Conservation (phyloP, 1,140 invertebrate species). For the Calliopsis andreniformis region DNA sequence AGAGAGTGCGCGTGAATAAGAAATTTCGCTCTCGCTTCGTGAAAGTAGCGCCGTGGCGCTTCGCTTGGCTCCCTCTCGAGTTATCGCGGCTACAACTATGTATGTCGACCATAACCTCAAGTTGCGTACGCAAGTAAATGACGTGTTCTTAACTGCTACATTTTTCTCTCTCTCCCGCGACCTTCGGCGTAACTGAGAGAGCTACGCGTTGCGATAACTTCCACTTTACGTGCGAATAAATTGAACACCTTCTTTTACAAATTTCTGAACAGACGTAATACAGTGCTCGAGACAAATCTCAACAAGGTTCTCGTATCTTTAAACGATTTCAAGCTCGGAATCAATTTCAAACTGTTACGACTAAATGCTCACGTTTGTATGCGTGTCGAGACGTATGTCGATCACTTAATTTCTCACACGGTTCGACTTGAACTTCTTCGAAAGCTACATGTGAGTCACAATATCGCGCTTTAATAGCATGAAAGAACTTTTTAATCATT, state of each 20-base stretch:
- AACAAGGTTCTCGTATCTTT: no score
- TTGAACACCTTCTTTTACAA: constrained; percentile 22
- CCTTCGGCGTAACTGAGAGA: constrained; percentile 14
- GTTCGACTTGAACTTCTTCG: neutral
- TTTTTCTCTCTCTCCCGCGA: constrained; percentile 2
- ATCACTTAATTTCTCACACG: neutral
- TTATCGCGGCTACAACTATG: neutral
- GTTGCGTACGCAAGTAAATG: constrained; percentile 16
- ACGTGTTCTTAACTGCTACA: neutral
- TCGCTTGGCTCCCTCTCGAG: constrained; percentile 48
- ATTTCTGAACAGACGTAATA: no score
- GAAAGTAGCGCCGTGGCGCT: constrained; percentile 68
- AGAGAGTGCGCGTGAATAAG: constrained; percentile 34
- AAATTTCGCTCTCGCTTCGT: constrained; percentile 64
- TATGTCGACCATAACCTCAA: constrained; percentile 65
- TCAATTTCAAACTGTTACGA: no score
- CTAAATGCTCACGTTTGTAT: neutral
- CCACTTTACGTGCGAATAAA: constrained; percentile 31
- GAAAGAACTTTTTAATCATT: no score
- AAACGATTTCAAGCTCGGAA: no score
- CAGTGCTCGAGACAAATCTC: no score
- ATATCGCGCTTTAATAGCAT: no score
- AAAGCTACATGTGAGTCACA: no score
- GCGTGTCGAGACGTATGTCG: no score
- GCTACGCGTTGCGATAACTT: constrained; percentile 12